Evolutionary conservation across 2,113 vertebrate species (phyloP).

Genomic region (Hystrix brachyura): DNA sequence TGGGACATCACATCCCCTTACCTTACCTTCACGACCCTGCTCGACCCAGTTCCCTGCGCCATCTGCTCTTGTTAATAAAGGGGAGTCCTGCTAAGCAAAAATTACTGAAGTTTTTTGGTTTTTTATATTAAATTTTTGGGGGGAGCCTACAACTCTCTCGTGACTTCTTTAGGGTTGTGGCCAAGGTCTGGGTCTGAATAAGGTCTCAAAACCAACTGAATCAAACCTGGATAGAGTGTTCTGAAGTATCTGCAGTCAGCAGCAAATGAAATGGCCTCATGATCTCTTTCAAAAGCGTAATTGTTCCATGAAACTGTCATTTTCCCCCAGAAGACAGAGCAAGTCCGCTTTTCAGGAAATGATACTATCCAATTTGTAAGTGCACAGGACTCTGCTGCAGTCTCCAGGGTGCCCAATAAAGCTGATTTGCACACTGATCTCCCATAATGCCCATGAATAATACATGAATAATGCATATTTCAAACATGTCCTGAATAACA

Average conservation of each 20-base stretch:
- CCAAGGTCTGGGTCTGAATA: neutral
- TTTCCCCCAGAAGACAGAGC: conserved; percentile 45
- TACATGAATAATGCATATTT: conserved; percentile 73
- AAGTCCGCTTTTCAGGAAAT: conserved; percentile 61
- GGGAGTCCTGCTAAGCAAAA: neutral
- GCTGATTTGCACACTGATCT: conserved; percentile 79
- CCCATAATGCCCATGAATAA: conserved; percentile 73
- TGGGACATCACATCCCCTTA: neutral
- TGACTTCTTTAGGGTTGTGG: neutral
- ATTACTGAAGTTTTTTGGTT: neutral
- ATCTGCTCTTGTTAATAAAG: neutral
- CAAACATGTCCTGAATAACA: conserved; percentile 67
- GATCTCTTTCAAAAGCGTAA: conserved; percentile 45
- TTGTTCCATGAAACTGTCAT: conserved; percentile 53
- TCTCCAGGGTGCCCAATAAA: conserved; percentile 61
- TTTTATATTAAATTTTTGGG: neutral
- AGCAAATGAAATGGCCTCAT: neutral
- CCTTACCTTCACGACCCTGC: neutral
- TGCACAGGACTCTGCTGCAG: neutral
- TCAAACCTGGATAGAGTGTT: neutral
- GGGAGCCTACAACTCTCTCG: neutral
- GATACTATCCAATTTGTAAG: conserved; percentile 45
- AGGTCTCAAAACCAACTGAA: neutral
- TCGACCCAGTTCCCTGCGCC: too few relatives aligned
- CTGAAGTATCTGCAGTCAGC: neutral